Percentiles rank a stretch among this genome's conserved stretches.
phyloP scores from a whole-genome alignment of 2,113 vertebrate species.

The Mustela nigripes region DNA sequence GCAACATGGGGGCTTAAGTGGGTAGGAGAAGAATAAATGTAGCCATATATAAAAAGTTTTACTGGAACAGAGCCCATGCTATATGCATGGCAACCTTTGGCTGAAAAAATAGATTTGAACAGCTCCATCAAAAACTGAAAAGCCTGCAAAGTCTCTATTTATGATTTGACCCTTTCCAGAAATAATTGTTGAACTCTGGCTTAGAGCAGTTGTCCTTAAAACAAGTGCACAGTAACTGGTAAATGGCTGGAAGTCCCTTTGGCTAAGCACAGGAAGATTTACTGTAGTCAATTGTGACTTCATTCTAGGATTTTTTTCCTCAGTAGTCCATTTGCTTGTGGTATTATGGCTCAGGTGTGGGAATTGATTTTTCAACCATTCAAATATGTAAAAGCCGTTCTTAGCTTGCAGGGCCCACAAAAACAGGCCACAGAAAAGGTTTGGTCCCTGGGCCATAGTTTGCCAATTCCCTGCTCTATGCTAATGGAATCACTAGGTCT shows the following conservation, averaged over 20 bases:
- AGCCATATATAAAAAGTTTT: background rate
- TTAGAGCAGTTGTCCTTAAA: background rate
- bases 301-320: background rate
- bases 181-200: background rate
- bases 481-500: background rate
- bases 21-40: too few species aligned
- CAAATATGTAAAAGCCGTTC: background rate
- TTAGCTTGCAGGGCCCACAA: background rate
- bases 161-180: background rate
- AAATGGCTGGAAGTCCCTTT: background rate
- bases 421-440: background rate
- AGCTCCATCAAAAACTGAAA: background rate
- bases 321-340: background rate
- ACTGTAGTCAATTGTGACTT: background rate
- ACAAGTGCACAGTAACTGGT: background rate
- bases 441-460: background rate
- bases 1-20: too few species aligned
- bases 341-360: background rate
- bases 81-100: background rate
- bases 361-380: background rate
- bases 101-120: background rate
- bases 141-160: background rate
- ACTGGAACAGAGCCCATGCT: background rate
- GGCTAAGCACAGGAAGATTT: background rate
- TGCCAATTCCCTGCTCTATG: background rate